phyloP scores from a whole-genome alignment of 2,113 vertebrate genomes.

The Lathamus discolor region DNA sequence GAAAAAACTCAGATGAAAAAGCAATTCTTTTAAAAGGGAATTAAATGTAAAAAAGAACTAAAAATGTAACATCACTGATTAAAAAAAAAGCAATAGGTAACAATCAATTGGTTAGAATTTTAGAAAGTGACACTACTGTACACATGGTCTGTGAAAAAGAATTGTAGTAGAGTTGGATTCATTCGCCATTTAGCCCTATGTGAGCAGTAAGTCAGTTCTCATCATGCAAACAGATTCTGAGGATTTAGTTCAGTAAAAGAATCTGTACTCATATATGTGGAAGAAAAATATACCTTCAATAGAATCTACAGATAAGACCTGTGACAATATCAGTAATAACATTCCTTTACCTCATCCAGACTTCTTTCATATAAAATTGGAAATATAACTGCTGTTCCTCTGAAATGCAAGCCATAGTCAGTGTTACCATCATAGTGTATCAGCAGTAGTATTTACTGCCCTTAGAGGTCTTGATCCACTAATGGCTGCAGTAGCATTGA shows the following conservation, averaged over 20 bases:
- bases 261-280: neutral
- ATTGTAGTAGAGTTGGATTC: neutral
- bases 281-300: neutral
- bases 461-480: neutral
- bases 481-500: neutral
- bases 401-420: neutral
- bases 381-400: neutral
- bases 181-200: neutral
- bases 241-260: neutral
- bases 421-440: fast-evolving
- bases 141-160: neutral
- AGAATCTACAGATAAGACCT: neutral
- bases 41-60: neutral
- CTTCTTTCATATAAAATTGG: neutral
- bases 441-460: neutral
- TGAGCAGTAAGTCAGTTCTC: neutral
- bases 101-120: neutral
- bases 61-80: neutral
- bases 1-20: neutral
- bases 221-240: neutral
- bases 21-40: neutral
- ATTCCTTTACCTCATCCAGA: neutral
- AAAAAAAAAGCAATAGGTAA: neutral
- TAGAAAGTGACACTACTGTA: neutral
- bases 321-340: neutral